Evolutionary conservation across 2,888 invertebrate genomes (phyloP), one percentile per base, ranked within the genome.

Genomic region (Meandrusa payeni): DNA sequence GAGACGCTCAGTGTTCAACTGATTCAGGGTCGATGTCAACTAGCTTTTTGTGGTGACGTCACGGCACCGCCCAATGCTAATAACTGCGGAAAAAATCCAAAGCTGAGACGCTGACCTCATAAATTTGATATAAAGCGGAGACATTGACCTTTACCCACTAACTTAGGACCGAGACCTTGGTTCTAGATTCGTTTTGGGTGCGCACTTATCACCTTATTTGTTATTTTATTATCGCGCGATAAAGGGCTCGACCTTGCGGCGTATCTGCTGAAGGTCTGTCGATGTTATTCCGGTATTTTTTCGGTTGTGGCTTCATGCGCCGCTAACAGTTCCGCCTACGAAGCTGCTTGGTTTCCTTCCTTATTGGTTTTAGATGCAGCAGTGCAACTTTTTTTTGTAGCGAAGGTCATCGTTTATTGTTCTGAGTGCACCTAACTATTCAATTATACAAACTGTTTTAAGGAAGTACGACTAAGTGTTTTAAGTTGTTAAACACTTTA

Each of bases 61-160:
- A 27, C 31, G 37, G n/a, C n/a, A n/a, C n/a, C n/a, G n/a, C 12
- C 45, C 58, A 59, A 56, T 59, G 62, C 15, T n/a, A n/a, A n/a
- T n/a, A n/a, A n/a, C 36, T 29, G 29, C 24, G 42, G 31, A 57
- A 61, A 62, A 57, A 57, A 59, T 43, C 52, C 51, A 54, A 46
- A 51, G 43, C 7, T 42, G 46, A 34, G 37, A 46, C 46, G 52
- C 36, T 46, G 46, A 40, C 48, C 54, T 51, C 38, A 36, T 45
- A 47, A 47, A 47, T 11, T 26, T 37, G 32, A 51, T 38, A 42
- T 45, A 52, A 49, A 51, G 44, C 51, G 55, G 46, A 64, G 58
- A 61, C 70, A 69, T 71, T 75, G 76, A 83, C 80, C 82, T 83
- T 81, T 79, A 77, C 72, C 76, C 74, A 72, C 56, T 63, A 64